Base-by-base conservation (phyloP, 2,797 vertebrate species). In the Periophthalmus magnuspinnatus region DNA sequence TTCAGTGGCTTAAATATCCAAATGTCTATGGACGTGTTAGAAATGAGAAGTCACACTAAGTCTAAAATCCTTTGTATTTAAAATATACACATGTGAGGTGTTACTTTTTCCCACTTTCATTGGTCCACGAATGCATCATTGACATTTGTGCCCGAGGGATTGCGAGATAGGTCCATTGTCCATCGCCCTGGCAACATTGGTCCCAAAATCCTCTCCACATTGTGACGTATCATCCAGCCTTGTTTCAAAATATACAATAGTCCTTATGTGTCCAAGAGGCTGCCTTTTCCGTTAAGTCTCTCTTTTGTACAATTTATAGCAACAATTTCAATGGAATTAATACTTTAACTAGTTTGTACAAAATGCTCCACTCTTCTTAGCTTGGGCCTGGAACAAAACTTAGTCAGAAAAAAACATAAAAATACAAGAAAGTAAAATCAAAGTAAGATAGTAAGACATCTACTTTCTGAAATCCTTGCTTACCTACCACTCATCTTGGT, bases 11-110 rank as follows among this genome's bases (percentile, higher is more conserved):
- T 92, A 90, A 91, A 91, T 91, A 92, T 90, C 91, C 93, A 92
- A 93, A 92, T 87, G 88, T 89, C 87, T 87, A 90, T 90, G 86
- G 90, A 90, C 81, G 81, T 88, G 88, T 93, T 93, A 93, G 90
- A 92, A 91, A 90, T 85, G 88, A 82, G 84, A 89, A 80, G 88
- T 90, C 90, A 92, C 84, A 88, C 91, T 92, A 92, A 85, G 86
- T 90, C 86, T 90, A 91, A 87, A 90, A 88, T 83, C 84, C 80
- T 82, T 89, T 82, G 84, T 83, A 87, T 92, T 89, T 82, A 85
- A 90, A 92, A 91, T 92, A 90, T 92, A 89, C 89, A 94, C 87
- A 81, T 88, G 88, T 80, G 87, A 84, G 75, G 81, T 63, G 74
- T 72, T 80, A 63, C 77, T 78, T 72, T 78, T 74, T 78, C 72